Conservation (phyloP, 1,140 invertebrate genomes). For the Drepana arcuata region DNA sequence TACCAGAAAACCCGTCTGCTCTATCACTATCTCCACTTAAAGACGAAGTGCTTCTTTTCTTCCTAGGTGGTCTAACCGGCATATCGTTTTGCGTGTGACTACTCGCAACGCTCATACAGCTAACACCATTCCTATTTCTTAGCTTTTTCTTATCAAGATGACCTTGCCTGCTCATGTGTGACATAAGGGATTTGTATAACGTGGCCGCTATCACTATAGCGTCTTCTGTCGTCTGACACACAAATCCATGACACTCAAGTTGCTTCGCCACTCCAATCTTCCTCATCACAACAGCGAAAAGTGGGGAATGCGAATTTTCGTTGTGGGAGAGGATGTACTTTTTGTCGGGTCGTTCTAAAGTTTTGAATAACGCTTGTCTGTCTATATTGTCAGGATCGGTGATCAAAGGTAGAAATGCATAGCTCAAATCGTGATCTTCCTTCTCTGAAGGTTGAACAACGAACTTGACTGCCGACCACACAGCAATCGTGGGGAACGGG, state of each 20-base stretch:
- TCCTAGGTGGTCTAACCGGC: slow-evolving; percentile 73
- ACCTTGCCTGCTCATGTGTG: slow-evolving; percentile 78
- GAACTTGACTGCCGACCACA: slow-evolving; percentile 91
- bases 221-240: slow-evolving; percentile 89
- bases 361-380: slow-evolving; percentile 77
- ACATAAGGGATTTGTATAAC: slow-evolving; percentile 87
- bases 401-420: slow-evolving; percentile 88
- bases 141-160: slow-evolving; percentile 67
- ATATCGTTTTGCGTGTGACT: slow-evolving; percentile 64
- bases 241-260: slow-evolving; percentile 92
- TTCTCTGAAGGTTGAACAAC: slow-evolving; percentile 73
- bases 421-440: slow-evolving; percentile 58
- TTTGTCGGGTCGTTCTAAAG: slow-evolving; percentile 64
- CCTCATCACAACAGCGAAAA: slow-evolving; percentile 93
- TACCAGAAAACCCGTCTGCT: slow-evolving; percentile 53
- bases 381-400: slow-evolving; percentile 87
- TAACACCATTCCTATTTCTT: slow-evolving; percentile 79
- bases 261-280: slow-evolving; percentile 83
- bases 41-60: slow-evolving; percentile 73
- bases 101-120: slow-evolving; percentile 78
- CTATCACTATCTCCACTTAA: slow-evolving; percentile 74
- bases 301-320: slow-evolving; percentile 81
- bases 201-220: slow-evolving; percentile 92
- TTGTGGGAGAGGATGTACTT: slow-evolving; percentile 73
- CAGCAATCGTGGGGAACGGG: slow-evolving; percentile 90